Conservation (phyloP, 2,797 vertebrate species). For the Sciurus carolinensis region DNA sequence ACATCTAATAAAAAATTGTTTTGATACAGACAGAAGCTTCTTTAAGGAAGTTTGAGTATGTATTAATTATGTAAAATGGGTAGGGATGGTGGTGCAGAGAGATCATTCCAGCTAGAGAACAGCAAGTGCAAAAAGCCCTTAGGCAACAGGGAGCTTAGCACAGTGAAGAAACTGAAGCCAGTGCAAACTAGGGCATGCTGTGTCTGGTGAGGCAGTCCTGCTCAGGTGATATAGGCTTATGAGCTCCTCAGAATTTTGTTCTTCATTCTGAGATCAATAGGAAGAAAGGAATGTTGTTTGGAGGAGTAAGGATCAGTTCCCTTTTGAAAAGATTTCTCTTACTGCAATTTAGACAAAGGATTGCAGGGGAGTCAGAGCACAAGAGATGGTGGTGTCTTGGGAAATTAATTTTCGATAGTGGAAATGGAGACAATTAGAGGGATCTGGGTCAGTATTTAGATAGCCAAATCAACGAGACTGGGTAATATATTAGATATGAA, state of each 20-base stretch:
- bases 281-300: background rate
- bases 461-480: conserved; percentile 7
- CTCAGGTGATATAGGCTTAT: background rate
- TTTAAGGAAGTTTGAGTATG: background rate
- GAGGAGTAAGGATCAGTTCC: background rate
- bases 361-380: background rate
- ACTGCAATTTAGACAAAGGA: background rate
- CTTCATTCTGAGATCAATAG: background rate
- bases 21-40: background rate
- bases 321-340: conserved; percentile 6
- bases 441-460: conserved; percentile 5
- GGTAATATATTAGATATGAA: background rate
- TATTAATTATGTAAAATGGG: background rate
- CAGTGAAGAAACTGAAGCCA: background rate
- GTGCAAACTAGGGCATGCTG: too few species aligned
- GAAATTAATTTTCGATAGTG: background rate
- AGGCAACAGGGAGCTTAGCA: background rate
- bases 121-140: background rate
- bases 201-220: background rate
- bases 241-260: background rate
- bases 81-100: background rate
- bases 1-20: background rate
- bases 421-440: conserved; percentile 24
- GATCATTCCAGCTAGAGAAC: background rate
- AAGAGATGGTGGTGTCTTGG: background rate